Base-by-base conservation (phyloP, 2,113 vertebrate species). In the Callorhinus ursinus region DNA sequence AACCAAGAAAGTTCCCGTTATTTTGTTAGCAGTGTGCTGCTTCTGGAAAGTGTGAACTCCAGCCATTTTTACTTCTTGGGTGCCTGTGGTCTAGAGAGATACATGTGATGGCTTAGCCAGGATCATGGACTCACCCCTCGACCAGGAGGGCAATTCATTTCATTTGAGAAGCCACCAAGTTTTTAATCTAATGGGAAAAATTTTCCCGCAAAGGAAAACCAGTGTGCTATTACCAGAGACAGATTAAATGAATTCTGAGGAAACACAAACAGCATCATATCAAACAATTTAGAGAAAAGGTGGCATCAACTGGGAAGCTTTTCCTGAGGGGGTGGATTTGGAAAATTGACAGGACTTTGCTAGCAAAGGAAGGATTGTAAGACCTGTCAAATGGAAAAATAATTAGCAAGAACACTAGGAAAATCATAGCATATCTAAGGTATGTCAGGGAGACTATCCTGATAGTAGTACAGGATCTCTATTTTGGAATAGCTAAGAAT, bases 241-340 rank as follows among this genome's bases (percentile, higher is more conserved):
- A 90, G 67, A 87, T 79, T 39, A 24, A 76, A 42, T 87, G 39
- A 71, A 61, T 90, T 87, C 33, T 95, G 59, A 96, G 18, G 7
- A 69, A 82, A 71, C 61, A 24, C 22, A 65, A 71, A 42, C 1
- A 65, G 5, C 93, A 51, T 31, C n/a, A 22, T 46, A 53, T 12
- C 55, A 81, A 95, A 85, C 33, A 36, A 16, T 84, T 93, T 83
- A 88, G 24, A 81, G 71, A 85, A 93, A 93, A 94, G 4, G 1
- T 85, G 2, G 65, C 13, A 39, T 81, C 28, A 88, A 31, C 4
- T 16, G 11, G 26, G 39, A 59, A 67, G 4, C 1, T 71, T 95
- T 84, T 36, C 85, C 22, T 92, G 61, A 80, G 5, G 36, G 74
- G 22, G 13, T 83, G 61, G 53, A 31, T 36, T 84, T 92, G 14